Conservation (phyloP, 2,888 invertebrate genomes). For the Apamea epomidion region DNA sequence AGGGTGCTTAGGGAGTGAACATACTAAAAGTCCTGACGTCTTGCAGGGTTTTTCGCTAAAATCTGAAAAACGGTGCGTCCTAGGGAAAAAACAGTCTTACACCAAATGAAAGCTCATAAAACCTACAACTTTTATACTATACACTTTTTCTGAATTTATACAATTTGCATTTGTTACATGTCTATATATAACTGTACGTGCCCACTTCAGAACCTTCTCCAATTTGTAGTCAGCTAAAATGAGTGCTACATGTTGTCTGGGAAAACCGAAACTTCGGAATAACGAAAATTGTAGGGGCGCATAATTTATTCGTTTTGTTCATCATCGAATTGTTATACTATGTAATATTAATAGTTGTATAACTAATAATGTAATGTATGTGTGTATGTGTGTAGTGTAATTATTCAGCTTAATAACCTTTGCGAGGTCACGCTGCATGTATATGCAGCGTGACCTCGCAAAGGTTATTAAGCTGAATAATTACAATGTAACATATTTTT, state of each 20-base stretch:
- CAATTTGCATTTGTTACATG: neutral
- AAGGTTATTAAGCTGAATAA: neutral
- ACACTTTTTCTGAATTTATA: no score
- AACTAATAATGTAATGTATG: no score
- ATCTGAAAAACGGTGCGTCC: no score
- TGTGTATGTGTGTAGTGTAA: no score
- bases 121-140: no score
- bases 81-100: no score
- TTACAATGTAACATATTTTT: slow-evolving; percentile 3
- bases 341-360: neutral
- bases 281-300: neutral
- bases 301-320: neutral
- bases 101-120: no score
- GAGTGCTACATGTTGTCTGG: neutral
- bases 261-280: neutral
- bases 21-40: no score
- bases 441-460: neutral
- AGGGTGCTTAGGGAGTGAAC: no score
- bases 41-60: no score
- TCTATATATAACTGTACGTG: neutral
- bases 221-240: neutral
- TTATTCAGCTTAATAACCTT: no score
- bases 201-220: neutral
- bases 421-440: no score
- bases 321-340: neutral